Base-by-base conservation (phyloP, 2,888 invertebrate genomes). In the Camptogramma bilineatum region DNA sequence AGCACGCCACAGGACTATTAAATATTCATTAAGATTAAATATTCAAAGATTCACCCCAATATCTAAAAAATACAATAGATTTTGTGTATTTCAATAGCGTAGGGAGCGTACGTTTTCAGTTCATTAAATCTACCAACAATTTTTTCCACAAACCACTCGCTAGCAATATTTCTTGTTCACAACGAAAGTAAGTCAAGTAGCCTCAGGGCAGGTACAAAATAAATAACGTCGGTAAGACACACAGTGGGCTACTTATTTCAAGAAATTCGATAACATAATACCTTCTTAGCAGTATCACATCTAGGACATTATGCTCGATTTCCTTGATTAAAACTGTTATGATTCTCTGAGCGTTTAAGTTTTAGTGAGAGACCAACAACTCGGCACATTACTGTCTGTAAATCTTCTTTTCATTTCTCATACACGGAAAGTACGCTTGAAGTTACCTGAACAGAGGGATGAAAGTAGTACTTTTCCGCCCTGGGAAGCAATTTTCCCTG, bases 131-230 rank as follows among this genome's bases (percentile, higher is more conserved):
- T 18, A 28, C 21, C 34, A n/a, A 52, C 39, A 42, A n/a, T 48
- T 61, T 61, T 54, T 42, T 17, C 24, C 34, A 17, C 7, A 34
- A 46, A 34, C 31, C 18, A 31, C 46, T 31, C 50, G 8, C 34
- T 48, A 28, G 46, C 44, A 24, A 50, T 42, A 42, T 28, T 50
- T 50, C 52, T 53, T 59, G 51, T 52, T 59, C 42, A 13, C 34
- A 50, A 54, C 54, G 54, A 54, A 42, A 48, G 48, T 10, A 52
- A 47, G 48, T 60, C 60, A 34, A 47, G 34, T 52, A 48, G 47
- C 60, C 53, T 54, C 42, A 54, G 42, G 60, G 53, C 60, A 53
- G 48, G 54, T 54, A 61, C 53, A 61, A 53, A 50, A 54, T 54
- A 53, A 50, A 61, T 50, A 61, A 28, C 52, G 52, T 46, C 17